Base-by-base conservation (phyloP, 2,888 invertebrate species). In the Pseudolycoriella hygida region DNA sequence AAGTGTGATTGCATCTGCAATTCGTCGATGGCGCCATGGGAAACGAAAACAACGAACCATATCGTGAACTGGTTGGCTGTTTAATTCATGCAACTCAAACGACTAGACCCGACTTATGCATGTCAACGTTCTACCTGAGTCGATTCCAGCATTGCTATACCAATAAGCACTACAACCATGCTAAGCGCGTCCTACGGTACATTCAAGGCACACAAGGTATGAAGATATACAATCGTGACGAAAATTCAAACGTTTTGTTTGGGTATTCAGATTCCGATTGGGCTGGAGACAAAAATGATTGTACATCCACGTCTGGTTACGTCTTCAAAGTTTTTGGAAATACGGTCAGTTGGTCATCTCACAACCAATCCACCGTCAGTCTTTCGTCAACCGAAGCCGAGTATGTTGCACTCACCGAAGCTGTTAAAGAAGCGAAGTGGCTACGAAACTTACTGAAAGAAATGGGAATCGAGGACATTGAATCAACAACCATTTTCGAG, bases 11-110 rank as follows among this genome's bases (percentile, higher is more conserved):
- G 37, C 51, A 51, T 17, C 40, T 52, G 43, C 45, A 48, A n/a
- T n/a, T n/a, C 11, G 8, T 30, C 3, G 42, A n/a, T 30, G n/a
- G 18, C 11, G 3, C 11, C n/a, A n/a, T n/a, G n/a, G 18, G 11
- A n/a, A 5, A 34, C 6, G 12, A 8, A 18, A n/a, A n/a, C n/a
- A 44, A 30, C 19, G 45, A 50, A 12, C 53, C 52, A 11, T 53
- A 50, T 34, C 52, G 50, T 39, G 50, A 51, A 40, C 48, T 50
- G 32, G 42, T 53, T 12, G 54, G 52, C 2, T 50, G 51, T 43
- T 42, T 42, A n/a, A 40, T 50, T 3, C n/a, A n/a, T n/a, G n/a
- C n/a, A n/a, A n/a, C n/a, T 42, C 17, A 34, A 46, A 48, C 48
- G 5, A 50, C 51, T n/a, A 43, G 50, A 11, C 51, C 51, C 2